Conservation (phyloP, 2,113 vertebrate species). For the Elaphurus davidianus region DNA sequence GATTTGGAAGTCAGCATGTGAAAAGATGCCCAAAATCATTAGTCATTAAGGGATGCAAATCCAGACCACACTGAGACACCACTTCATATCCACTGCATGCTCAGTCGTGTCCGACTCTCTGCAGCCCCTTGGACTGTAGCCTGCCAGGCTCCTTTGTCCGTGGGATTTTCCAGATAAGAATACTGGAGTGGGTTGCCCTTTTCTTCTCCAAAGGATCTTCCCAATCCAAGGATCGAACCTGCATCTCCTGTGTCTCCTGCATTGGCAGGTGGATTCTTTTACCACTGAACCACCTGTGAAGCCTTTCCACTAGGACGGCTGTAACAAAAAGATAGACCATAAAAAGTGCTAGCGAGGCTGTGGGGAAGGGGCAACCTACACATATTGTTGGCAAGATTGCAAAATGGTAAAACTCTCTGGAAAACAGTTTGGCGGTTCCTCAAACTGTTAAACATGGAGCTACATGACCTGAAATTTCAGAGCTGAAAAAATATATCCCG, state of each 20-base stretch:
- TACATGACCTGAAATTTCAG: not conserved
- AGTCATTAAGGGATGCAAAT: not conserved
- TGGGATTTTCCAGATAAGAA: not conserved
- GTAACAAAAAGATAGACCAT: not conserved
- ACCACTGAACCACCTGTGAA: not conserved
- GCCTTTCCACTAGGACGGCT: not conserved
- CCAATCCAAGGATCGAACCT: not conserved
- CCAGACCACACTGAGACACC: not conserved
- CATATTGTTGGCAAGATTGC: not conserved
- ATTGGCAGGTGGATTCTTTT: not conserved
- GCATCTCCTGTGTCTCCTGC: not conserved
- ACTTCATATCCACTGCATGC: not conserved
- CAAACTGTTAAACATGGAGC: not conserved
- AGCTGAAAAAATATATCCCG: not conserved
- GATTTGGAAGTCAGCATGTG: not conserved
- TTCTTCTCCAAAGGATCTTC: not conserved
- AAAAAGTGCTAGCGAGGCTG: not conserved
- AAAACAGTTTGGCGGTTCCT: not conserved
- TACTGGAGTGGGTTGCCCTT: not conserved
- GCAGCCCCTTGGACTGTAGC: not conserved
- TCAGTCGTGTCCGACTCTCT: not conserved
- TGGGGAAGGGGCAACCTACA: not conserved
- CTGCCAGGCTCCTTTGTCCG: not conserved
- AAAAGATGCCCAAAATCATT: not conserved
- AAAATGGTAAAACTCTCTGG: not conserved